Conservation (phyloP, 2,888 invertebrate species). For the Temnothorax ravouxi region DNA sequence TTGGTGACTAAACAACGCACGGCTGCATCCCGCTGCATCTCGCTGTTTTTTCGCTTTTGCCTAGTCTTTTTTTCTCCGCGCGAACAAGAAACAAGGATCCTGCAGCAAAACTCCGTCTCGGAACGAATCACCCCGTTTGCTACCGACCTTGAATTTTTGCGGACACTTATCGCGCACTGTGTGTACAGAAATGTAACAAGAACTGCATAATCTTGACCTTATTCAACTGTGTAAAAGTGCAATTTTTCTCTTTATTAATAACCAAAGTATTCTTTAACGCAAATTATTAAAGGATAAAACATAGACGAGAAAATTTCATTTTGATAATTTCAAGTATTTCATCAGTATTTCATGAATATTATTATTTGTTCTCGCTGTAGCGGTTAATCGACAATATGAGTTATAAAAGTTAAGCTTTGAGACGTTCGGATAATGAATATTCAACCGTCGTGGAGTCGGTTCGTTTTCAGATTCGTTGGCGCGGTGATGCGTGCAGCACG, state of each 20-base stretch:
- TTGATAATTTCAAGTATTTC: background rate
- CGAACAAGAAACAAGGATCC: constrained; percentile 15
- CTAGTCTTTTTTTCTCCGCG: background rate
- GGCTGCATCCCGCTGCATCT: background rate
- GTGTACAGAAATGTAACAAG: background rate
- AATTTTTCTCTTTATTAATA: background rate
- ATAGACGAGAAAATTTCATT: background rate
- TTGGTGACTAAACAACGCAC: constrained; percentile 69
- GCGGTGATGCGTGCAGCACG: constrained; percentile 52
- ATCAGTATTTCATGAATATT: background rate
- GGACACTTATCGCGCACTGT: background rate
- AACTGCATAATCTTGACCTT: background rate
- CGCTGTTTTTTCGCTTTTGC: constrained; percentile 16
- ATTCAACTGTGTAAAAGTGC: background rate
- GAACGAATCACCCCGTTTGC: constrained; percentile 28
- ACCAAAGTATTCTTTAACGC: background rate
- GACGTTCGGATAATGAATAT: constrained; percentile 51
- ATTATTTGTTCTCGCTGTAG: background rate
- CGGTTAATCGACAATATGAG: constrained; percentile 28
- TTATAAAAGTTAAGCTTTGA: constrained; percentile 63
- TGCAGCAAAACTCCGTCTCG: background rate
- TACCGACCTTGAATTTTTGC: constrained; percentile 41
- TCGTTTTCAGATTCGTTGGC: constrained; percentile 70
- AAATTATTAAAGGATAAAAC: background rate
- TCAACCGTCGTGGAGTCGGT: constrained; percentile 53